Percentiles rank a stretch among this genome's conserved stretches.
Conservation (phyloP, 2,113 vertebrate genomes). For the Grammomys dolichurus region DNA sequence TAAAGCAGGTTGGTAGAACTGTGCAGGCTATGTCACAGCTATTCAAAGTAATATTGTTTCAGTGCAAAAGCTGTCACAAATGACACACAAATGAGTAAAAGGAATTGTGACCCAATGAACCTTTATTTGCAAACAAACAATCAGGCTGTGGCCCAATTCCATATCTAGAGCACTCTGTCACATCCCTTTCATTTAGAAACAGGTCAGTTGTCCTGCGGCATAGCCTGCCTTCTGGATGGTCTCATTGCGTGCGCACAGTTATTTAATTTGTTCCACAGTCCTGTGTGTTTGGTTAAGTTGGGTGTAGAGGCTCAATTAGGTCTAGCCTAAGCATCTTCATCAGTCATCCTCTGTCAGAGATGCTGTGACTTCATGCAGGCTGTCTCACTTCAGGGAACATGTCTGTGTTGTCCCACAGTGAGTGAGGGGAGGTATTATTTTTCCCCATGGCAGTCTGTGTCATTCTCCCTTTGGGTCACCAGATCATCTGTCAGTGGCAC, state of each 20-base stretch:
- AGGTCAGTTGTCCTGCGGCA: slow-evolving; percentile 33
- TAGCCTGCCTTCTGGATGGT: slow-evolving; percentile 25
- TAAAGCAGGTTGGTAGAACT: slow-evolving; percentile 53
- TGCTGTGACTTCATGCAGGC: neutral
- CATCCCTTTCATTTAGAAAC: slow-evolving; percentile 17
- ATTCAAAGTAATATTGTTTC: slow-evolving; percentile 26
- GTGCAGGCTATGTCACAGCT: slow-evolving; percentile 23
- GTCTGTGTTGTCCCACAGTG: neutral
- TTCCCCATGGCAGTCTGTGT: too few species aligned
- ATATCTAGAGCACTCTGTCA: slow-evolving; percentile 22
- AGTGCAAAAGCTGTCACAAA: slow-evolving; percentile 43
- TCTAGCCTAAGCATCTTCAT: slow-evolving; percentile 4
- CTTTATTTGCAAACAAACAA: slow-evolving; percentile 48
- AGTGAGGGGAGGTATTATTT: neutral
- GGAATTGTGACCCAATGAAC: neutral
- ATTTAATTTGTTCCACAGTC: slow-evolving; percentile 20
- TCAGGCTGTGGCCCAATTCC: neutral
- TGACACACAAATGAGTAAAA: slow-evolving; percentile 14
- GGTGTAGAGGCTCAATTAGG: neutral
- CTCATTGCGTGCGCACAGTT: neutral
- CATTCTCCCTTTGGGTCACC: neutral
- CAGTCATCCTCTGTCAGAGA: neutral
- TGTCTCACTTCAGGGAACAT: neutral
- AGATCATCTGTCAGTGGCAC: neutral
- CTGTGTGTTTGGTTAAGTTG: neutral